These are phyloP conservation scores for Myotis pilosus DNA, from an alignment of 2,797 vertebrate species.

Conservation along the genomic window DNA sequence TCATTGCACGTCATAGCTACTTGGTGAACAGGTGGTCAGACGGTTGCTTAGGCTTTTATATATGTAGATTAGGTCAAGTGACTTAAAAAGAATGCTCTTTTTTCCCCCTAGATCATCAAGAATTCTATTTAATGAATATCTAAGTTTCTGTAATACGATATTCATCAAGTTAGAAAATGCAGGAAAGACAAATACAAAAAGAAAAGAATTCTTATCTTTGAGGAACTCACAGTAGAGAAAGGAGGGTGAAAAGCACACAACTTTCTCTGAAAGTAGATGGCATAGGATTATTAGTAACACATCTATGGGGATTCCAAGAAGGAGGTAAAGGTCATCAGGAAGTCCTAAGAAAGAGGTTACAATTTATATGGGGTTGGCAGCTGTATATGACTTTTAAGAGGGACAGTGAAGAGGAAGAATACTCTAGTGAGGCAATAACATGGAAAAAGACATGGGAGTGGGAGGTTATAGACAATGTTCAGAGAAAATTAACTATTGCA, in stretches of 20 bases:
- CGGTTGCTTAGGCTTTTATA: no score
- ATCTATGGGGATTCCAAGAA: background rate
- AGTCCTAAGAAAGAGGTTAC: background rate
- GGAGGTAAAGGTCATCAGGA: background rate
- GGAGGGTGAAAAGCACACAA: background rate
- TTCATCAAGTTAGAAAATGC: conserved; percentile 12
- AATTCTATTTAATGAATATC: conserved; percentile 43
- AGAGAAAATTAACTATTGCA: background rate
- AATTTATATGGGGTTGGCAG: background rate
- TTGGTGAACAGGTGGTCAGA: no score
- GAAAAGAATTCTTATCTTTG: background rate
- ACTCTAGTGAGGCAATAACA: background rate
- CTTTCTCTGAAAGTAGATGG: background rate
- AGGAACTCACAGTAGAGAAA: background rate
- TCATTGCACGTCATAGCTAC: no score
- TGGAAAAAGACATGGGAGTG: background rate
- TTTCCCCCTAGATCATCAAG: background rate
- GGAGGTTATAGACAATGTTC: background rate
- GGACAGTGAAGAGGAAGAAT: background rate
- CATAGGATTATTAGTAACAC: background rate
- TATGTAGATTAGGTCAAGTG: background rate
- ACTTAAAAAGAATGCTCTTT: background rate
- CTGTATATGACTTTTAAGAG: background rate
- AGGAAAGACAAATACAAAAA: background rate
- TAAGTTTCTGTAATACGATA: background rate